Percentiles rank a stretch among this genome's conserved stretches.
phyloP scores from a whole-genome alignment of 2,113 vertebrate genomes.

The Elgaria multicarinata region DNA sequence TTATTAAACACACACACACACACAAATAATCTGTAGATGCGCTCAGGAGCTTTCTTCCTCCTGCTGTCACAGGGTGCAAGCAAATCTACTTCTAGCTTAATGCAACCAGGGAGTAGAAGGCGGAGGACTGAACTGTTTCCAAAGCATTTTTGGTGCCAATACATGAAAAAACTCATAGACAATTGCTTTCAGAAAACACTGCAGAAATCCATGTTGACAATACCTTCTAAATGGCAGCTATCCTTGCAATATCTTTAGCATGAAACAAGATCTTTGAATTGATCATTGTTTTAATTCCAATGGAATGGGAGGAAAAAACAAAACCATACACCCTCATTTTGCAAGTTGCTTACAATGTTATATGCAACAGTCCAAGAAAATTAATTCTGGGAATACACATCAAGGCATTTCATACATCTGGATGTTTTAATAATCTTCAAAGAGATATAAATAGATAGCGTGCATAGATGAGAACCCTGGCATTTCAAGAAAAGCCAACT shows the following conservation, averaged over 20 bases:
- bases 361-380: constrained; percentile 2
- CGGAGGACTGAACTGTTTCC: neutral
- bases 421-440: neutral
- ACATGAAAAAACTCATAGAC: neutral
- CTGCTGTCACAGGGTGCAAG: neutral
- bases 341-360: constrained; percentile 12
- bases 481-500: neutral
- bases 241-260: neutral
- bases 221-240: neutral
- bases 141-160: neutral
- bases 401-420: constrained; percentile 13
- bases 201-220: neutral
- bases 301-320: neutral
- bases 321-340: neutral
- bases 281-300: neutral
- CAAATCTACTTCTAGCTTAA: neutral
- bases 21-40: neutral
- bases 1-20: neutral
- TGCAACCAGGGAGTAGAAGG: neutral
- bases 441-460: constrained; percentile 18
- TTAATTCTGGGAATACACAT: neutral
- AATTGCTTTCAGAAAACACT: neutral
- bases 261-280: neutral
- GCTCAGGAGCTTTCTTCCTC: neutral
- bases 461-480: neutral